Evolutionary conservation across 1,140 invertebrate species (phyloP), one percentile per base, ranked within the genome.

Genomic region (Melanaphis sacchari): DNA sequence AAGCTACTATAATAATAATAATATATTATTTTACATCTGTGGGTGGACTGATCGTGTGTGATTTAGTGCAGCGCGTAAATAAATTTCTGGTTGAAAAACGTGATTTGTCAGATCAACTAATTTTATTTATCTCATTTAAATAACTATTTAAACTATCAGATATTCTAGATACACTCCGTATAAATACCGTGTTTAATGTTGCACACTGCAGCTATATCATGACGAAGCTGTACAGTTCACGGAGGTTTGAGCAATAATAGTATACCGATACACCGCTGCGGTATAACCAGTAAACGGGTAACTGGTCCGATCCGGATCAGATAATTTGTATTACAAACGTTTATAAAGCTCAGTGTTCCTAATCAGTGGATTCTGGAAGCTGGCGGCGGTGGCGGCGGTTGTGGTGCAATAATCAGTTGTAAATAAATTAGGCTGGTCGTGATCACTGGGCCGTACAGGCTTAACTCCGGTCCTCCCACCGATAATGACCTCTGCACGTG

Each of bases 401-500:
- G 15, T 15, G 15, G 38, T 36, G 36, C 36, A 36, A 93, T 85
- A 93, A 93, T 93, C 91, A 81, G 91, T 93, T 81, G 81, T 93
- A 84, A 93, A 93, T 93, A 84, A 93, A 93, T 93, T 93, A 84
- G 91, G 82, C 76, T 92, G 41, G 41, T 46, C 21, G 91, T 26
- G 76, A 92, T 82, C 76, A 52, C 49, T 43, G 76, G 76, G n/a
- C 66, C 91, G 36, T 93, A 81, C 82, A 26, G 31, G n/a, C 43
- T 26, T 26, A 82, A 92, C 66, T 36, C 31, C 40, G 31, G 66
- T 21, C 43, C 91, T 85, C 21, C 46, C 0, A 31, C 38, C 91
- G 91, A 93, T 93, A 93, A 93, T 85, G 91, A 84, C 46, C 91
- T 46, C 81, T 91, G 90, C 76, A n/a, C 59, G 76, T 93, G 91